Percentiles rank a stretch among this genome's conserved stretches.
phyloP scores from a whole-genome alignment of 2,888 invertebrate genomes.

The Scaptomyza tumidula region DNA sequence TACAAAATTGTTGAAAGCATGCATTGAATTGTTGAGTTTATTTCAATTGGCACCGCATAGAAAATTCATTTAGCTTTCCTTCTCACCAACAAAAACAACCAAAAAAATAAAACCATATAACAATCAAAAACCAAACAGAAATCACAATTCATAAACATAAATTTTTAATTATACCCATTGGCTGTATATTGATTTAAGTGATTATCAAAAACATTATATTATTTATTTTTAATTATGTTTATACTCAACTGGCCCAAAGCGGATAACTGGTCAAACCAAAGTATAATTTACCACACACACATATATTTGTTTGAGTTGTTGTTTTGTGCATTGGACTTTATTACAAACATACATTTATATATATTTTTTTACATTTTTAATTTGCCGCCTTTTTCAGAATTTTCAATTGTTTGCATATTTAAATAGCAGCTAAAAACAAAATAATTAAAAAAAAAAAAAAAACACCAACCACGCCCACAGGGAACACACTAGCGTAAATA shows the following conservation, averaged over 20 bases:
- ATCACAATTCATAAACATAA: conserved; percentile 19
- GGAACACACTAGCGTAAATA: conserved; percentile 34
- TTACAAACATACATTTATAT: conserved; percentile 22
- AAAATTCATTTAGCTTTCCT: conserved; percentile 9
- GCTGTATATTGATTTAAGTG: conserved; percentile 32
- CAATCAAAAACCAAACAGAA: neutral
- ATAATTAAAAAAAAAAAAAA: conserved; percentile 31
- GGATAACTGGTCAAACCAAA: conserved; percentile 15
- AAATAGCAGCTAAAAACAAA: conserved; percentile 46
- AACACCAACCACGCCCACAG: conserved; percentile 38
- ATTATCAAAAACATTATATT: conserved; percentile 47
- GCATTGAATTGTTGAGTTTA: conserved; percentile 53
- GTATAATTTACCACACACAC: conserved; percentile 19
- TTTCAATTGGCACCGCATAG: conserved; percentile 63
- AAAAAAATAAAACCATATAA: neutral
- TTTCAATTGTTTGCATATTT: conserved; percentile 70
- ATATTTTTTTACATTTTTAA: conserved; percentile 63
- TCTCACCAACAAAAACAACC: neutral
- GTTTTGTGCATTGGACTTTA: conserved; percentile 56
- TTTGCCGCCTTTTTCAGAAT: conserved; percentile 67
- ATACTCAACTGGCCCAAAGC: conserved; percentile 11
- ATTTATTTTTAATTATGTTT: conserved; percentile 48
- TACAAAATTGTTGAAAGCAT: conserved; percentile 54
- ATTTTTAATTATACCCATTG: conserved; percentile 21
- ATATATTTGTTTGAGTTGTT: conserved; percentile 44